phyloP scores from a whole-genome alignment of 2,113 vertebrate species.

The Brachypodius melanocephalos region DNA sequence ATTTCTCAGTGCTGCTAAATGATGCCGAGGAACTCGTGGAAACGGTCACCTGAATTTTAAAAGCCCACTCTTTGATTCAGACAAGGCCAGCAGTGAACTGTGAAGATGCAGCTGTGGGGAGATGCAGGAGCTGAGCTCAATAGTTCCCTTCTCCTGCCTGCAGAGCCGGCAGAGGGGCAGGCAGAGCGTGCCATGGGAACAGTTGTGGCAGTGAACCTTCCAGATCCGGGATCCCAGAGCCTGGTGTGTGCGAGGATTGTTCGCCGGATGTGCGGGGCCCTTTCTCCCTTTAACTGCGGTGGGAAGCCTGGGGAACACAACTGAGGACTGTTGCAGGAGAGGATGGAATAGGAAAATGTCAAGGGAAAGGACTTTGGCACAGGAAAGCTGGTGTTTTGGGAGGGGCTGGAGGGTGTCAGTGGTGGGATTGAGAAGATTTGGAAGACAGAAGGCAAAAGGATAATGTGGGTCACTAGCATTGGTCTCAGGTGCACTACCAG shows the following conservation, averaged over 20 bases:
- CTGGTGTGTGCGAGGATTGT: background rate
- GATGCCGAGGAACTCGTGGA: background rate
- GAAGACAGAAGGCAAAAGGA: background rate
- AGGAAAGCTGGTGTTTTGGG: background rate
- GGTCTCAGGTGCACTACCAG: background rate
- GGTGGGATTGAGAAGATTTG: background rate
- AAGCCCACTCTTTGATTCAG: background rate
- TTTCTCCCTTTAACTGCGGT: background rate
- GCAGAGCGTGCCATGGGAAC: background rate
- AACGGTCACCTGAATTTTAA: background rate
- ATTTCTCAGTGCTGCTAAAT: background rate
- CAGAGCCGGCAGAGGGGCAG: background rate
- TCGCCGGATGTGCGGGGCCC: fast-evolving
- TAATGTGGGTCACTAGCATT: background rate
- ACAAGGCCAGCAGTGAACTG: background rate
- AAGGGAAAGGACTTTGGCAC: background rate
- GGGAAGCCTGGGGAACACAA: background rate
- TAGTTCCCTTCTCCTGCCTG: background rate
- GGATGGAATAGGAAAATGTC: background rate
- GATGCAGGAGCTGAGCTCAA: conserved; percentile 30
- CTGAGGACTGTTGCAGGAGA: background rate
- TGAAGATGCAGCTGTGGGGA: background rate
- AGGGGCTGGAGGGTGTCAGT: background rate
- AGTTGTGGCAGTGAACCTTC: background rate
- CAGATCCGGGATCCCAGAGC: background rate